Evolutionary conservation across 2,888 invertebrate species (phyloP).

Genomic region (Omphaloscelis lunosa): DNA sequence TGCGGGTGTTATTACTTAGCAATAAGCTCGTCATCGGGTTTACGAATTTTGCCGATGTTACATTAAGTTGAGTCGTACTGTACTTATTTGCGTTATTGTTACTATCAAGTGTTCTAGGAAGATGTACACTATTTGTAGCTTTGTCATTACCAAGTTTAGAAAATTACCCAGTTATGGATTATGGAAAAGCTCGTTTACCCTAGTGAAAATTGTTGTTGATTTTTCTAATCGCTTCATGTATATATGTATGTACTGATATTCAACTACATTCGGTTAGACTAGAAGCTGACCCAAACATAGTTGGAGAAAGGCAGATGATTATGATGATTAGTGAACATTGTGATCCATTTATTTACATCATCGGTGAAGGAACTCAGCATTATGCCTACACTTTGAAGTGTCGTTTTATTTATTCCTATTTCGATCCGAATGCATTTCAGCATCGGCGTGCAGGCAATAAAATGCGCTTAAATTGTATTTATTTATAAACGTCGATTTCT

Average conservation of each 20-base stretch:
- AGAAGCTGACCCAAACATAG: neutral
- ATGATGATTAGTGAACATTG: neutral
- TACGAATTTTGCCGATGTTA: too few species aligned
- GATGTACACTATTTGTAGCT: too few species aligned
- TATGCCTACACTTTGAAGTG: conserved; percentile 64
- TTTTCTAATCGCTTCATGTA: neutral
- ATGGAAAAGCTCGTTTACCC: neutral
- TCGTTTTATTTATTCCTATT: conserved; percentile 74
- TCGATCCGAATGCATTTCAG: conserved; percentile 71
- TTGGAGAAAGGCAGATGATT: neutral
- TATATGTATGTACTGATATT: neutral
- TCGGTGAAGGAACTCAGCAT: conserved; percentile 61
- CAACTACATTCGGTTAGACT: neutral
- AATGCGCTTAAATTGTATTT: conserved; percentile 83
- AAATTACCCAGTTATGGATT: neutral
- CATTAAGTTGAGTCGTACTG: too few species aligned
- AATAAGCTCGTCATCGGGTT: too few species aligned
- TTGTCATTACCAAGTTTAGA: too few species aligned
- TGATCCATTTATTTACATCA: conserved; percentile 36
- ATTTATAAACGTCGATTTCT: conserved; percentile 85
- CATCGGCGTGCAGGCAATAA: conserved; percentile 77
- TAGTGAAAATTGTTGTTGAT: neutral
- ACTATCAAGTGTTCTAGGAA: too few species aligned
- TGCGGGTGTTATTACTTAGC: too few species aligned
- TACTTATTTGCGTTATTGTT: neutral